Evolutionary conservation across 2,888 invertebrate species (phyloP), one percentile per base, ranked within the genome.

Genomic region (Linnaemya tessellans): DNA sequence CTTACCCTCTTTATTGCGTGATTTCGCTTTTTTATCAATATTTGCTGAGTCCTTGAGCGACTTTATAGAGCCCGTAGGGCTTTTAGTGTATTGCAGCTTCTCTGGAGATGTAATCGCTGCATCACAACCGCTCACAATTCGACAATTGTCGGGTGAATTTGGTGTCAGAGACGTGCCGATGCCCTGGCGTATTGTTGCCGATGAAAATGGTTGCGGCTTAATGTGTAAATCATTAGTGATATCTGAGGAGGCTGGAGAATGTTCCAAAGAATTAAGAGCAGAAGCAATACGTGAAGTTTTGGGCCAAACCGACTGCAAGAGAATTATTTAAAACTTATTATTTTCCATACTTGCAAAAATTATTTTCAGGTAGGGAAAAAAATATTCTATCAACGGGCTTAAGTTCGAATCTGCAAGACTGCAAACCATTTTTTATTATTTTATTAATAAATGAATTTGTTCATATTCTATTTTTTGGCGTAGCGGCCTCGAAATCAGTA

Each of bases 21-120:
- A 88, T 88, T 92, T 92, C 49, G 91, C 89, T 80, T 92, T 92
- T 84, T 91, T 92, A 86, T 92, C 92, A 84, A 89, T 90, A 83
- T 91, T 91, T 62, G 89, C 88, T 15, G 91, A 90, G 79, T 92
- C 94, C 92, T 94, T 94, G 88, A 94, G 93, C 75, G 94, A 93
- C 91, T 94, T 94, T 84, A 93, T 92, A 65, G 94, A 94, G 80
- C 94, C 93, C 84, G 93, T 93, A 75, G 94, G 94, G 92, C 94
- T 94, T 90, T 94, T 93, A 89, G 93, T 91, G 91, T 88, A 92
- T 85, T 91, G 90, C 70, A 92, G 80, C 75, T 92, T 91, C 62
- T 92, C 91, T 1, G 92, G 92, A 13, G 92, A 92, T 30, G 90
- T 89, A n/a, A 71, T 54, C 11, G 89, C 87, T 3, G 90, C 87